Base-by-base conservation (phyloP, 2,113 vertebrate genomes). In the Psephotus haematonotus region DNA sequence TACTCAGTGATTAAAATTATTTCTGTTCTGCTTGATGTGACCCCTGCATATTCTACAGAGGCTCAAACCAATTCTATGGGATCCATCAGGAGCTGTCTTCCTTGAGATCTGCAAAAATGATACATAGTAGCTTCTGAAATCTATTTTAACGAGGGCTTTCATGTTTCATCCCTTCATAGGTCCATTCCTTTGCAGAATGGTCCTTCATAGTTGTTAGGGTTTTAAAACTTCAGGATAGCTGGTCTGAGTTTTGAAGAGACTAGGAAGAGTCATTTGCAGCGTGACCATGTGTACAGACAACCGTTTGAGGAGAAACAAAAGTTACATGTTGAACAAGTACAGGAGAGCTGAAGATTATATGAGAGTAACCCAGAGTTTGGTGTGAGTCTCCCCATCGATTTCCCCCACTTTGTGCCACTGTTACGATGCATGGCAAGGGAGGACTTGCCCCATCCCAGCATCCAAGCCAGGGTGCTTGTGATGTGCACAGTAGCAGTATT, bases 351-450 rank as follows among this genome's bases (percentile, higher is more conserved):
- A 64, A 60, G 43, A 46, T 68, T 39, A 27, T 19, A 18, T 29
- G 9, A 20, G 44, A 50, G 20, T 82, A 46, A 71, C 37, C 23
- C 59, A 68, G 24, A 67, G 15, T 79, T 70, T 68, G 28, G 17
- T 74, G 25, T 63, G 43, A 44, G 59, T 55, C 13, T 65, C 39
- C 43, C n/a, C 50, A 25, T 43, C 1, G 0, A 29, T 53, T 7
- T 65, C 43, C 20, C 24, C 15, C 3, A 13, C 67, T 44, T 62
- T 20, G 13, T 79, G 79, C 53, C n/a, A 28, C 53, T 15, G 24
- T 63, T 46, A 15, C 0, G 0, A 25, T 46, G 17, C 0, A 1
- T 43, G 43, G 55, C n/a, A 28, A 43, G 29, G 22, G 6, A 69
- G 46, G 52, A 49, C 39, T 57, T 63, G 72, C 24, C 43, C 43